Percentiles rank a stretch among this genome's conserved stretches.
Conservation (phyloP, 2,113 vertebrate genomes). For the Apteryx mantelli region DNA sequence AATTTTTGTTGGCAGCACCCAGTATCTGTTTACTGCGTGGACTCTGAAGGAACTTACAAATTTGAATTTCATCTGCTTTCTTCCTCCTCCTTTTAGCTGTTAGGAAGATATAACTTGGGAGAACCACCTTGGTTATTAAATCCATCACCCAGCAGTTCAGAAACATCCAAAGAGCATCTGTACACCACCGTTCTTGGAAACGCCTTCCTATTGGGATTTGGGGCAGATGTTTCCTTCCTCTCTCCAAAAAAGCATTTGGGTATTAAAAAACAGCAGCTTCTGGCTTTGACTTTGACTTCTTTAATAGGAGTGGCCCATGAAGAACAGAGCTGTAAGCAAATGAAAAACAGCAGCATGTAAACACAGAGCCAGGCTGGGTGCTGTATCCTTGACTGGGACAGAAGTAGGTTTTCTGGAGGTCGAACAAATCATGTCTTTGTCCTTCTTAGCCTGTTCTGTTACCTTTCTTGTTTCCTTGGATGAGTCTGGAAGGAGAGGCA, state of each 20-base stretch:
- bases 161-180: not conserved
- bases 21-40: not conserved
- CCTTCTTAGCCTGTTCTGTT: not conserved
- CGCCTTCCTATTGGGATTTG: not conserved
- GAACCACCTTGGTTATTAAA: not conserved
- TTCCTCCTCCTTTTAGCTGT: not conserved
- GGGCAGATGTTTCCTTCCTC: not conserved
- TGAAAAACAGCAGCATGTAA: not conserved
- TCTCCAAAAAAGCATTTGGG: not conserved
- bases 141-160: not conserved
- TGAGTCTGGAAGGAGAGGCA: not conserved
- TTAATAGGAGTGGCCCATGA: not conserved
- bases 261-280: not conserved
- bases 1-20: not conserved
- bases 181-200: not conserved
- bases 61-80: not conserved
- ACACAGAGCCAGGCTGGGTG: not conserved
- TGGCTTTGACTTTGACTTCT: not conserved
- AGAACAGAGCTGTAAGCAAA: not conserved
- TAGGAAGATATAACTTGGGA: not conserved
- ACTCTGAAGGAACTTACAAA: not conserved
- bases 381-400: not conserved
- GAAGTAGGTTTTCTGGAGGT: not conserved
- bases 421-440: not conserved
- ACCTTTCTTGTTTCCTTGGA: not conserved